Conservation (phyloP, 2,113 vertebrate genomes). For the Psammodynastes pulverulentus region DNA sequence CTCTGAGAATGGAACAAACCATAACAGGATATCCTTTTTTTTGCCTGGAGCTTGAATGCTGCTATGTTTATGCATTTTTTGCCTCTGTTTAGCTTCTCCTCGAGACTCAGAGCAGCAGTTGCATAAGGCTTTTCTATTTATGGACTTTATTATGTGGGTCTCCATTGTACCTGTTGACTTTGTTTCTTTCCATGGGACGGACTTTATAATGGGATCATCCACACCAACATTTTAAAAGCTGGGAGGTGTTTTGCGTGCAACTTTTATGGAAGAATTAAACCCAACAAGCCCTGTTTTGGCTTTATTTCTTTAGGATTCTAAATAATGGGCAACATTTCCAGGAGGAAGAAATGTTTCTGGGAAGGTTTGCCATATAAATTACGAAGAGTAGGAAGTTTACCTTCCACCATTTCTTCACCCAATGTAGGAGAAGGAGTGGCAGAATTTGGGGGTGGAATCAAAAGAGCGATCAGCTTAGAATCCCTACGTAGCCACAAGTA, state of each 20-base stretch:
- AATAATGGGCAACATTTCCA: neutral
- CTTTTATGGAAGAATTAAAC: neutral
- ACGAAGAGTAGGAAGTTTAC: neutral
- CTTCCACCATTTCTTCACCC: neutral
- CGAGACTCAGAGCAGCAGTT: neutral
- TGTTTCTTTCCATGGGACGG: neutral
- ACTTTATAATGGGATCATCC: neutral
- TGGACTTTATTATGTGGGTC: neutral
- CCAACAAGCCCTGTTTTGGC: neutral
- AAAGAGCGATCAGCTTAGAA: neutral
- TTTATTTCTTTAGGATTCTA: neutral
- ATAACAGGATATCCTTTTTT: neutral
- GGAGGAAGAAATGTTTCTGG: neutral
- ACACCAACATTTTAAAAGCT: neutral
- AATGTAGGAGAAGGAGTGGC: neutral
- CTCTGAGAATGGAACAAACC: neutral
- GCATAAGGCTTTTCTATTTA: neutral
- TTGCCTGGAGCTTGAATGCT: neutral
- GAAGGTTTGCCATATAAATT: neutral
- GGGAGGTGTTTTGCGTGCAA: neutral
- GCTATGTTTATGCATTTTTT: neutral
- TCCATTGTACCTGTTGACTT: neutral
- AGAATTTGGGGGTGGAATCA: neutral
- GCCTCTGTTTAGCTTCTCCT: neutral
- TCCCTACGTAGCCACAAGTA: neutral